Evolutionary conservation across 2,113 vertebrate species (phyloP).

Genomic region (Periophthalmodon schlosseri): DNA sequence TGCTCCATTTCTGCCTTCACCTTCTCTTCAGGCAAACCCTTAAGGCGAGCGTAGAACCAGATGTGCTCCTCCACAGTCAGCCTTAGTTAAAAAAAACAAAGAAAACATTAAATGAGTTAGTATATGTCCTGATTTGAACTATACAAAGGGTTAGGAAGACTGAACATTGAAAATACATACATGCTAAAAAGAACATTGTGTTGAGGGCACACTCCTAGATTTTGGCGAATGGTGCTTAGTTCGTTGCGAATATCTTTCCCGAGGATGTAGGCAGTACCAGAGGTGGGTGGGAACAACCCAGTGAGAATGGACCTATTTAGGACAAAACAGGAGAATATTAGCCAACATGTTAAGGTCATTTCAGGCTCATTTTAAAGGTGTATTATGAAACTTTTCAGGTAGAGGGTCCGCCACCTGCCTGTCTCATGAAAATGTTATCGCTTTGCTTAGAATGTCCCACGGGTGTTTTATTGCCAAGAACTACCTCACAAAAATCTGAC

Average conservation of each 20-base stretch:
- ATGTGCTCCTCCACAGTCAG: slow-evolving; percentile 98
- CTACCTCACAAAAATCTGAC: too few relatives aligned
- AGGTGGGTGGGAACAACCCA: slow-evolving; percentile 94
- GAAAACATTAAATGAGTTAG: slow-evolving; percentile 1
- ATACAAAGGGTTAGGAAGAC: not conserved
- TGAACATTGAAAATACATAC: slow-evolving; percentile 73
- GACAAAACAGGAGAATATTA: not conserved
- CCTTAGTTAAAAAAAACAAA: slow-evolving; percentile 68
- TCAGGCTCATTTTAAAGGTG: not conserved
- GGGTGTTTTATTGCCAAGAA: too few relatives aligned
- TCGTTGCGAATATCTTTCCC: slow-evolving; percentile 94
- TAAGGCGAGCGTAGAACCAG: slow-evolving; percentile 96
- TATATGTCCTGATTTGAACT: not conserved
- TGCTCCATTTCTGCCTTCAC: slow-evolving; percentile 94
- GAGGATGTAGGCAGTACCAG: slow-evolving; percentile 94
- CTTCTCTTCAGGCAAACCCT: slow-evolving; percentile 87
- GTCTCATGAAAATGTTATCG: too few relatives aligned
- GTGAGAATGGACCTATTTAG: slow-evolving; percentile 93
- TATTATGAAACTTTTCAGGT: too few relatives aligned
- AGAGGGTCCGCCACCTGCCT: too few relatives aligned
- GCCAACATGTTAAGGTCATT: not conserved
- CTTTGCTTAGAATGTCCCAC: too few relatives aligned
- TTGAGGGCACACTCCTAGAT: slow-evolving; percentile 94
- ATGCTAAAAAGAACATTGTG: slow-evolving; percentile 98
- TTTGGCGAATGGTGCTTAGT: slow-evolving; percentile 89